Conservation (phyloP, 2,888 invertebrate genomes). For the Coronaproctus castanopsis region DNA sequence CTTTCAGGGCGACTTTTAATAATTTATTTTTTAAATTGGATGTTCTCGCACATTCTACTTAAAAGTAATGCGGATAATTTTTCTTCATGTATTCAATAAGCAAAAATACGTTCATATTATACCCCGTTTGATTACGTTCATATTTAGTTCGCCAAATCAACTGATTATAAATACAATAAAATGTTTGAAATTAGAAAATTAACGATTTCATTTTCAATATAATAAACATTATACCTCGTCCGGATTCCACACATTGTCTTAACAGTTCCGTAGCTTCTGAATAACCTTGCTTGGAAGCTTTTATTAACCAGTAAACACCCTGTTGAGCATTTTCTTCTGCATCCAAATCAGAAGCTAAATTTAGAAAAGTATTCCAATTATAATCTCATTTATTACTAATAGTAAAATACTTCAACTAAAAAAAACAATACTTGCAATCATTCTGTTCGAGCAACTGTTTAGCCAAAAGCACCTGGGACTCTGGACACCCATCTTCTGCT, state of each 20-base stretch:
- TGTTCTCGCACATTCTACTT: too few species aligned
- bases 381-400: neutral
- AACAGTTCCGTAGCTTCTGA: constrained; percentile 64
- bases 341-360: constrained; percentile 42
- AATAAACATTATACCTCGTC: constrained; percentile 32
- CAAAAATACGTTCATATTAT: too few species aligned
- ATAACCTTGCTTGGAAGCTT: constrained; percentile 81
- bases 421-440: constrained; percentile 38
- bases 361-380: constrained; percentile 15
- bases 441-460: constrained; percentile 60
- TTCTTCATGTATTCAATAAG: too few species aligned
- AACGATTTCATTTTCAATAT: too few species aligned
- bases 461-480: constrained; percentile 70
- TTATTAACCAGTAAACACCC: constrained; percentile 78
- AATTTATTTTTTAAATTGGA: too few species aligned
- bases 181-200: too few species aligned
- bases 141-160: too few species aligned
- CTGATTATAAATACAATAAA: too few species aligned
- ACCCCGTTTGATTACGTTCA: too few species aligned
- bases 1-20: too few species aligned
- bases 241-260: constrained; percentile 46
- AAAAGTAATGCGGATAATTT: too few species aligned
- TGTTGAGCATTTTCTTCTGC: constrained; percentile 55
- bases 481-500: constrained; percentile 73
- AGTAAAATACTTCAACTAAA: too few species aligned